Evolutionary conservation across 2,888 invertebrate species (phyloP), one percentile per base, ranked within the genome.

Genomic region (Netelia inedita): DNA sequence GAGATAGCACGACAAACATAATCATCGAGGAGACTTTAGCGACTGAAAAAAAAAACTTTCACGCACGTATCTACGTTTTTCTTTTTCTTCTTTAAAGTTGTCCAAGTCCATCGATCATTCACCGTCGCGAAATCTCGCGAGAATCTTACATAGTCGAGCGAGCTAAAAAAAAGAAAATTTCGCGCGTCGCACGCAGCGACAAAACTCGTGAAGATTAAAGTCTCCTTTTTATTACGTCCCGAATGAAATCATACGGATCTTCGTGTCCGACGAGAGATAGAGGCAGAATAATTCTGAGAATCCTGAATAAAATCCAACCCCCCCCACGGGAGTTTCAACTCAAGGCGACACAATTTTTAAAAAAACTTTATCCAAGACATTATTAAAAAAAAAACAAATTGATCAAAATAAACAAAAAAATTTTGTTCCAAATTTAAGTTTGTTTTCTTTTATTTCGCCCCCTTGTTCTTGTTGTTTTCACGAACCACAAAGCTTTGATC

Each of bases 31-130:
- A 21, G 16, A 35, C 21, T 59, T 74, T 46, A 28, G 28, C 28
- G 5, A 28, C 5, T 2, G 5, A 28, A 28, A 28, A 28, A 28
- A 28, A 28, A 3, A 28, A 28, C 28, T 46, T 46, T 46, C 14
- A 1, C 14, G 1, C 8, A 28, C 53, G 35, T 50, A 8, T 28
- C 28, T 63, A 55, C 53, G 11, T 71, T 61, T 19, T 35, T 55
- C 75, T 55, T 23, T 66, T 66, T 66, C 74, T 68, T 61, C 16
- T 14, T 6, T 5, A 8, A 43, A 50, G 53, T 57, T 53, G 55
- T 21, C 46, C 66, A 69, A 59, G 46, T 74, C 63, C 63, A 79
- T 85, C 85, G 79, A 74, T 85, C 73, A 85, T 78, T 43, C 46
- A 16, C 50, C 55, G 43, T 46, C 43, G 19, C 43, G 46, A 46